Conservation (phyloP, 2,113 vertebrate genomes). For the Clinocottus analis region DNA sequence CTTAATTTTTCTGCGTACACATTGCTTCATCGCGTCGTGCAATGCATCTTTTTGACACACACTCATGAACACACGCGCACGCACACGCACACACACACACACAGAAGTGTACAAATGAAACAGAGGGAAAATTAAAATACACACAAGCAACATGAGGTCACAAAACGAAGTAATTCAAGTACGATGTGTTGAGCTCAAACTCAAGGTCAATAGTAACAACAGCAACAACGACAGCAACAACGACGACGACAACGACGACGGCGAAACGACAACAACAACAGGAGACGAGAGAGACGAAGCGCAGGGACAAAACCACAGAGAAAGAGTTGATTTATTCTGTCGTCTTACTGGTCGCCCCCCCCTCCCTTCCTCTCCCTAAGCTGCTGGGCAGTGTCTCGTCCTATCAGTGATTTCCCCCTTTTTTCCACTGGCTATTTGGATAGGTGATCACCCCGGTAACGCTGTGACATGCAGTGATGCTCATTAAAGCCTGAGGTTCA, state of each 20-base stretch:
- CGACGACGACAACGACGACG: conserved; percentile 65
- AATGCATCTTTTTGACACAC: conserved; percentile 56
- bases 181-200: conserved; percentile 91
- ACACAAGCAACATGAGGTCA: conserved; percentile 92
- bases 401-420: conserved; percentile 58
- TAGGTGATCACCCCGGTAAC: conserved; percentile 50
- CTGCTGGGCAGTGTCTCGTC: conserved; percentile 66
- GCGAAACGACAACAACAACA: conserved; percentile 62
- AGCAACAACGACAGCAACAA: conserved; percentile 51
- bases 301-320: conserved; percentile 75
- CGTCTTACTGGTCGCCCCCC: conserved; percentile 64
- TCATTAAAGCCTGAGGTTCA: conserved; percentile 44
- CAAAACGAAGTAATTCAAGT: conserved; percentile 99
- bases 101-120: conserved; percentile 48
- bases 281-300: conserved; percentile 75
- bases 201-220: conserved; percentile 77
- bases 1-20: conserved; percentile 69
- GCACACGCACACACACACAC: conserved; percentile 29
- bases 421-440: conserved; percentile 52
- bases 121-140: conserved; percentile 65
- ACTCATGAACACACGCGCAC: conserved; percentile 39
- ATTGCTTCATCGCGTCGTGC: conserved; percentile 67
- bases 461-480: conserved; percentile 51
- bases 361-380: too few relatives aligned
- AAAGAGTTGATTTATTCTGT: conserved; percentile 76